A percentile compares a stretch with the other conserved stretches of the same genome.
Conservation (phyloP, 1,140 invertebrate genomes). For the Eufriesea mexicana region DNA sequence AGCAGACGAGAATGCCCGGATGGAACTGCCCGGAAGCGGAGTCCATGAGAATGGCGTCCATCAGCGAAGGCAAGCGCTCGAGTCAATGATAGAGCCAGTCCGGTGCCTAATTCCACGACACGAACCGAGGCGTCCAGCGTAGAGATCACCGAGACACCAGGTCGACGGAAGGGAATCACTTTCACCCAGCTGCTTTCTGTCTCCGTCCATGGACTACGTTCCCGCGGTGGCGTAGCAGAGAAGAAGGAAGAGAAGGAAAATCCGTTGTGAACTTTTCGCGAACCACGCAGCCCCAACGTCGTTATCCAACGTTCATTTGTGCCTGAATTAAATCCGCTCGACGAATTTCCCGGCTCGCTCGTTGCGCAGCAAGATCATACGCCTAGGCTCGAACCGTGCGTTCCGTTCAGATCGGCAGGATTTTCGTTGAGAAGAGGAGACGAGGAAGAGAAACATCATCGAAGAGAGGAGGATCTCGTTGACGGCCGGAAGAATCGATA, state of each 20-base stretch:
- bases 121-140: constrained; percentile 30
- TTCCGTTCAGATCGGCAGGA: background rate
- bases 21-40: constrained; percentile 76
- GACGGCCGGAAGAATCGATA: constrained; percentile 9
- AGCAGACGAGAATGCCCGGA: constrained; percentile 78
- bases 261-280: background rate
- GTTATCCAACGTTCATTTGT: background rate
- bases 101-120: constrained; percentile 43
- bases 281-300: no score
- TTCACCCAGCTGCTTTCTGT: constrained; percentile 38
- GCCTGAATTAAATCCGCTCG: background rate
- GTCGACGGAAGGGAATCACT: constrained; percentile 27
- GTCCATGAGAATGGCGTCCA: constrained; percentile 77
- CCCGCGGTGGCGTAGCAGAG: background rate
- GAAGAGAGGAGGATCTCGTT: background rate
- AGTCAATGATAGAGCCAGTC: constrained; percentile 75
- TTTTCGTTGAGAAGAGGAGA: background rate
- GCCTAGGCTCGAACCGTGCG: background rate
- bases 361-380: background rate
- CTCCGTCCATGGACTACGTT: constrained; percentile 46
- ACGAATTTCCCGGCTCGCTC: background rate
- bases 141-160: constrained; percentile 8
- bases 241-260: background rate
- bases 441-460: background rate
- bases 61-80: constrained; percentile 76